These are phyloP conservation scores for Gadopsis marmoratus DNA, from an alignment of 2,797 vertebrate genomes.

Conservation along the genomic window DNA sequence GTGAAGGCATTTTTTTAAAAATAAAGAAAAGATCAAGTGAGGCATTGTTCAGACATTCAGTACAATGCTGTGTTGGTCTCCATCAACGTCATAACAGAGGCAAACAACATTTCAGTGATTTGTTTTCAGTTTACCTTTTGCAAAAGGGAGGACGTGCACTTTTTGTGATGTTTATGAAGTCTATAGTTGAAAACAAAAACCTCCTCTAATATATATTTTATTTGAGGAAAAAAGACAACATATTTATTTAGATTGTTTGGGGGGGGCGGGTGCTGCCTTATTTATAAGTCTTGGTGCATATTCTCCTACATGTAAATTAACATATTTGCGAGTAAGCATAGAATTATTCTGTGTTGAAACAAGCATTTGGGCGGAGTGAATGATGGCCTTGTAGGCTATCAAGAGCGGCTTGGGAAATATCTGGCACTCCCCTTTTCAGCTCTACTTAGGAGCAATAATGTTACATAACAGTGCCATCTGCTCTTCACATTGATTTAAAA, in stretches of 20 bases:
- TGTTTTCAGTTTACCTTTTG: not conserved
- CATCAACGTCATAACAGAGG: not conserved
- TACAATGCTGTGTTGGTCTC: not conserved
- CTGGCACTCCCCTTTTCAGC: conserved; percentile 47
- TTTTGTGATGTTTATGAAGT: too few relatives aligned
- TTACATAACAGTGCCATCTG: conserved; percentile 83
- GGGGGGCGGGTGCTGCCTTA: not conserved
- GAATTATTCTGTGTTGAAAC: not conserved
- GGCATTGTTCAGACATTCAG: not conserved
- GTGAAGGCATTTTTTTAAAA: not conserved
- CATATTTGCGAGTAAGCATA: conserved; percentile 19
- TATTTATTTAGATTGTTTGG: not conserved
- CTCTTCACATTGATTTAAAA: conserved; percentile 72
- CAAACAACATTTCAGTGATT: not conserved
- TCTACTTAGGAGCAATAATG: conserved; percentile 74
- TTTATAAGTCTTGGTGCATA: not conserved
- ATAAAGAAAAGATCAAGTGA: too few relatives aligned
- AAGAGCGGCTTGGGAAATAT: conserved; percentile 73
- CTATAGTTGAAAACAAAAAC: not conserved
- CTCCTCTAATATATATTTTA: not conserved
- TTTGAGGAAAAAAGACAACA: not conserved
- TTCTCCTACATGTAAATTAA: not conserved
- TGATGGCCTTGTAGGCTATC: conserved; percentile 35
- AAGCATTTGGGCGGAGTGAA: conserved; percentile 11
- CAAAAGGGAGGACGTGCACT: not conserved